These are phyloP conservation scores for Diarsia rubi DNA, from an alignment of 2,888 invertebrate genomes.

Conservation along the genomic window DNA sequence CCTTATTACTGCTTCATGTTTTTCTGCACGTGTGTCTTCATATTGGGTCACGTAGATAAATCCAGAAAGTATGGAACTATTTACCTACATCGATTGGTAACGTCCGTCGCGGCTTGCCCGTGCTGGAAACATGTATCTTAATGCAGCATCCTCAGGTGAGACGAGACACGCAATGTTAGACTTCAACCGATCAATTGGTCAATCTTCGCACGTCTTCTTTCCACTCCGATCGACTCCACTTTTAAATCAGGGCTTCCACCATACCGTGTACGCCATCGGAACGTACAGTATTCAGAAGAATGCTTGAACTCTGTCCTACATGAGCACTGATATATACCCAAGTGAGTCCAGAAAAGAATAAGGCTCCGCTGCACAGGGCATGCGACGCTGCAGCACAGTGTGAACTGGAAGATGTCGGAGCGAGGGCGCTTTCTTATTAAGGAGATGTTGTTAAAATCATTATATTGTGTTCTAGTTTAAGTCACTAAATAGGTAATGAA, in stretches of 20 bases:
- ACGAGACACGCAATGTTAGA: not conserved
- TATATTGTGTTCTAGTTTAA: not conserved
- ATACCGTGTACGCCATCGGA: not conserved
- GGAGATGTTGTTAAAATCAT: not conserved
- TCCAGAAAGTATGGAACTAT: not conserved
- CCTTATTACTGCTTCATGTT: not conserved
- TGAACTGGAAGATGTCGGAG: not conserved
- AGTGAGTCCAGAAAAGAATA: too few relatives aligned
- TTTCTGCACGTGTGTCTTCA: not conserved
- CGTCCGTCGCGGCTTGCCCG: not conserved
- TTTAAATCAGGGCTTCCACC: not conserved
- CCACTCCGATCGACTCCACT: not conserved
- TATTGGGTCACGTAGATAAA: not conserved
- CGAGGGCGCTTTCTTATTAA: not conserved
- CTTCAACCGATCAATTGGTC: not conserved
- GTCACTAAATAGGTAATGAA: not conserved
- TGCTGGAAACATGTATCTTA: not conserved
- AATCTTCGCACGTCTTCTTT: not conserved
- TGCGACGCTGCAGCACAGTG: not conserved
- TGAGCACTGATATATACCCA: not conserved
- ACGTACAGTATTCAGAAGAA: constrained; percentile 14
- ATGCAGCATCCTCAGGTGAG: not conserved
- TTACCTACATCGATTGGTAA: not conserved
- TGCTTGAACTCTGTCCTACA: not conserved
- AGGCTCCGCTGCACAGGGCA: not conserved